Percentiles rank a stretch among this genome's conserved stretches.
Evolutionary conservation across 1,140 invertebrate genomes (phyloP).

Genomic region (Philopotamus ludificatus): DNA sequence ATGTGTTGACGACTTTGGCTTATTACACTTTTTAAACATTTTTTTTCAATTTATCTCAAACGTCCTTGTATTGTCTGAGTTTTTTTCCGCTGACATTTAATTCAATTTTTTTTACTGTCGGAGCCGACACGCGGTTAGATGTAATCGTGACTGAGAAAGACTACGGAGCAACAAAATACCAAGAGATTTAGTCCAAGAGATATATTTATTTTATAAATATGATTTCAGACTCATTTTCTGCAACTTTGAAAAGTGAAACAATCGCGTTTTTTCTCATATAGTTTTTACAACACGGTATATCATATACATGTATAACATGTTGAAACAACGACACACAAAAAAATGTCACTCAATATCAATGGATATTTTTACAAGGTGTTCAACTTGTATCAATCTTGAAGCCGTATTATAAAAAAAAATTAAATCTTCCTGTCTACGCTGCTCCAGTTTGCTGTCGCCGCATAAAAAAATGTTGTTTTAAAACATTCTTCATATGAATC

Average conservation of each 20-base stretch:
- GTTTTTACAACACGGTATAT: too few species aligned
- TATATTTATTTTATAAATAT: neutral
- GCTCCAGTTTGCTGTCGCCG: too few species aligned
- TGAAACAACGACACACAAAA: neutral
- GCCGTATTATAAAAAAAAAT: too few species aligned
- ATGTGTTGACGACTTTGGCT: conserved; percentile 4
- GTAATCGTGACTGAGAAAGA: conserved; percentile 24
- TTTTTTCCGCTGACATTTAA: conserved; percentile 29
- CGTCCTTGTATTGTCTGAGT: conserved; percentile 28
- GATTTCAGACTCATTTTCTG: neutral
- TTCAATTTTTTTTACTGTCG: conserved; percentile 11
- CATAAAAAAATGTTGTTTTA: too few species aligned
- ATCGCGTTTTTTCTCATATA: neutral
- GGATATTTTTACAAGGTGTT: neutral
- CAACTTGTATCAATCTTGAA: too few species aligned
- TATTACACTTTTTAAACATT: conserved; percentile 8
- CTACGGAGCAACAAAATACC: conserved; percentile 10
- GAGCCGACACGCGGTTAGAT: conserved; percentile 3
- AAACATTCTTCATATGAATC: too few species aligned
- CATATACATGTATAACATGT: too few species aligned
- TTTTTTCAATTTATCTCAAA: conserved; percentile 6
- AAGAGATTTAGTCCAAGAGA: conserved; percentile 7
- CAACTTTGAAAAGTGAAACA: neutral
- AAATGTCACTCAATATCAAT: neutral
- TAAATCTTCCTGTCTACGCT: too few species aligned